Conservation (phyloP, 2,797 vertebrate genomes). For the Platalea minor region DNA sequence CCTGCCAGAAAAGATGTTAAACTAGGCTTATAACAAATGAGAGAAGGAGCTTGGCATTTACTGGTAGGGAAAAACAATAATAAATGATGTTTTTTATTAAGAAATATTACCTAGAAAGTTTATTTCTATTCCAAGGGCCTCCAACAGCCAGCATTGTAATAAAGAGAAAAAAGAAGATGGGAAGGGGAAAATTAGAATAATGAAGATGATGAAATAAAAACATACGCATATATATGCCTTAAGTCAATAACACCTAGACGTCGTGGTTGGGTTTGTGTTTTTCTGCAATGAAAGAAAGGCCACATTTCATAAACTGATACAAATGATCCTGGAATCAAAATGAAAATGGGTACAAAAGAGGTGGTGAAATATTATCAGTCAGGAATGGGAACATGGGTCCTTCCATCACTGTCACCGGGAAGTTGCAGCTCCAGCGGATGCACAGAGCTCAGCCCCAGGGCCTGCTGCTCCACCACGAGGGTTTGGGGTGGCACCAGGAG, state of each 20-base stretch:
- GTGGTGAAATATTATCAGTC: conserved; percentile 51
- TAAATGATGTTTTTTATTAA: conserved; percentile 73
- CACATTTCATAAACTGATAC: conserved; percentile 32
- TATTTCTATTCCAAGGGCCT: conserved; percentile 48
- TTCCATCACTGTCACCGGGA: not conserved
- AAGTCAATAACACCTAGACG: conserved; percentile 31
- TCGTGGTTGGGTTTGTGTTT: not conserved
- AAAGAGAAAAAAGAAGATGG: conserved; percentile 1
- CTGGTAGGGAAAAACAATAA: conserved; percentile 49
- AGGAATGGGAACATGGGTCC: not conserved
- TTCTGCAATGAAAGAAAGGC: conserved; percentile 28
- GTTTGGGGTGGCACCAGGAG: not conserved
- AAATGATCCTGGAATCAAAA: conserved; percentile 53
- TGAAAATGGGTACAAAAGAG: conserved; percentile 26
- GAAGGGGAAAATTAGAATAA: conserved; percentile 53
- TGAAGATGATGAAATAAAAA: conserved; percentile 39
- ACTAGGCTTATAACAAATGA: not conserved
- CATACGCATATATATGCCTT: not conserved
- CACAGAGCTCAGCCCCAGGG: not conserved
- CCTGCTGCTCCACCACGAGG: not conserved
- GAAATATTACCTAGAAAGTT: conserved; percentile 59
- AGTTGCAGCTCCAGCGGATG: accelerated
- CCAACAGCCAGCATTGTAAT: conserved; percentile 42
- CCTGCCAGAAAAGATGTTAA: not conserved
- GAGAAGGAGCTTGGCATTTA: conserved; percentile 27